These are phyloP conservation scores for Linnaemya tessellans DNA, from an alignment of 2,888 invertebrate genomes.

Conservation along the genomic window DNA sequence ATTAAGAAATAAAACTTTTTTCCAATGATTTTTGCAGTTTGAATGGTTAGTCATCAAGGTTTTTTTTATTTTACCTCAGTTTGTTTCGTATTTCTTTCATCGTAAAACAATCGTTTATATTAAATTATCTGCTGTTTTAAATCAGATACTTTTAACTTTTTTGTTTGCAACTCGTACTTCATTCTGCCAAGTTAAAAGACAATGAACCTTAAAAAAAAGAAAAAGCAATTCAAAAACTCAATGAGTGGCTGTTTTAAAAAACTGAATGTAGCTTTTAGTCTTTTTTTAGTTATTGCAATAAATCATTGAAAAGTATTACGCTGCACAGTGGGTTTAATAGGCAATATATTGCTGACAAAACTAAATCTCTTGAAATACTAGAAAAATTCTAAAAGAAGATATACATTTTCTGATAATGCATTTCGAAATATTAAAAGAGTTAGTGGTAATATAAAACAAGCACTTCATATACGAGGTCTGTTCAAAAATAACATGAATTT, in stretches of 20 bases:
- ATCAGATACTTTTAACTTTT: slow-evolving; percentile 61
- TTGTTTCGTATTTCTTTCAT: slow-evolving; percentile 38
- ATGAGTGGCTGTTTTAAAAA: slow-evolving; percentile 32
- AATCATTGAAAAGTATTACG: slow-evolving; percentile 51
- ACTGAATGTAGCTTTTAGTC: slow-evolving; percentile 9
- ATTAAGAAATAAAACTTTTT: slow-evolving; percentile 44
- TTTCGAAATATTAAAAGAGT: no score
- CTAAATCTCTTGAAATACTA: no score
- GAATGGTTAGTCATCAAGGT: slow-evolving; percentile 66
- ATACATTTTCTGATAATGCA: no score
- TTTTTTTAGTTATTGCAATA: slow-evolving; percentile 43
- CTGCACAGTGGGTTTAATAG: no score
- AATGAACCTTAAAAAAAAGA: slow-evolving; percentile 61
- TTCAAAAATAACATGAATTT: no score
- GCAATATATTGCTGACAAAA: no score
- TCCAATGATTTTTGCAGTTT: slow-evolving; percentile 43
- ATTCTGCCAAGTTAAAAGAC: slow-evolving; percentile 60
- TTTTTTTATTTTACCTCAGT: slow-evolving; percentile 30
- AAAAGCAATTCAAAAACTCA: not conserved
- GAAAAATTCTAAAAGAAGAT: no score
- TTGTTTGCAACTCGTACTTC: slow-evolving; percentile 26
- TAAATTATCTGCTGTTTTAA: slow-evolving; percentile 69
- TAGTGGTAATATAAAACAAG: no score
- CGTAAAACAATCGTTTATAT: slow-evolving; percentile 56
- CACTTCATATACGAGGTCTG: no score